Conservation (phyloP, 2,113 vertebrate species). For the Chaetodon auriga region DNA sequence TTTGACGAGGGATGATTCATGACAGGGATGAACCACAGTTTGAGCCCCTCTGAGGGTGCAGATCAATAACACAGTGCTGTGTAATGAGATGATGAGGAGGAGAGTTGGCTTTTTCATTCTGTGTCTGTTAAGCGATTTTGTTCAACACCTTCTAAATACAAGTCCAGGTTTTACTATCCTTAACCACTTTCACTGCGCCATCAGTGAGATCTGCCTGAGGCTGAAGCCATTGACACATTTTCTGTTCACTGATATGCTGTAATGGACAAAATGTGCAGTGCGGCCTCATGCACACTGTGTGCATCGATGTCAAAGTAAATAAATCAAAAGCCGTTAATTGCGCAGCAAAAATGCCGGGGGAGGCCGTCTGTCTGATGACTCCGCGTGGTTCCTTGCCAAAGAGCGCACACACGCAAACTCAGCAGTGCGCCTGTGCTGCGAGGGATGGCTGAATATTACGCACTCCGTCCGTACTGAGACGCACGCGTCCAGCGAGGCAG, state of each 20-base stretch:
- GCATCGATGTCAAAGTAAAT: not conserved
- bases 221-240: not conserved
- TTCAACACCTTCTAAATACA: not conserved
- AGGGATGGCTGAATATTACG: constrained; percentile 38
- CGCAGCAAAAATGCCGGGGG: constrained; percentile 4
- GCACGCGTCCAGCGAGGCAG: not conserved
- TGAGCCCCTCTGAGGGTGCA: not conserved
- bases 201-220: not conserved
- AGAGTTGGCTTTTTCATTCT: not conserved
- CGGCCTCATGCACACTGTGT: not conserved
- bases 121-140: not conserved
- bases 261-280: not conserved
- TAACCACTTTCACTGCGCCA: not conserved
- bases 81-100: too few species aligned
- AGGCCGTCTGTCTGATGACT: constrained; percentile 42
- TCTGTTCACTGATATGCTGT: not conserved
- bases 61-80: not conserved
- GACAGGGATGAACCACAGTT: not conserved
- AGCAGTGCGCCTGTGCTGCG: constrained; percentile 66
- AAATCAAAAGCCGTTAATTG: constrained; percentile 40
- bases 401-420: constrained; percentile 51
- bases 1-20: not conserved
- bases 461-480: constrained; percentile 39
- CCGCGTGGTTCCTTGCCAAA: constrained; percentile 1
- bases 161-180: not conserved